Evolutionary conservation across 2,113 vertebrate species (phyloP), one percentile per base, ranked within the genome.

Genomic region (Cettia cetti): DNA sequence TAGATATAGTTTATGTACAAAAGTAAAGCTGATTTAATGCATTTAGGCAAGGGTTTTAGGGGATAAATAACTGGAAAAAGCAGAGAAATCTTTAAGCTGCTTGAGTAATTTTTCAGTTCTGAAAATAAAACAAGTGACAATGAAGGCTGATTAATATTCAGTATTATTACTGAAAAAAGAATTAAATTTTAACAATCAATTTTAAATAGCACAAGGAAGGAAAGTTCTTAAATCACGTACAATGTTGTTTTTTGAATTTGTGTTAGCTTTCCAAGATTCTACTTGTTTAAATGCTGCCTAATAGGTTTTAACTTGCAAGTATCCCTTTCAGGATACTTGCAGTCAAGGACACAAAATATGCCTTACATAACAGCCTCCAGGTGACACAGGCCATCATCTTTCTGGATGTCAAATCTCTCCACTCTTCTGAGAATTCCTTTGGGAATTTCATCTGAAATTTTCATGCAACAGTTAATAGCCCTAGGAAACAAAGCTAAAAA

Each of bases 321-420:
- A 61, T 26, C 6, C 39, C 9, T 83, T 92, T 57, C 70, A 71
- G 6, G 57, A 27, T 60, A 27, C 57, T 60, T 60, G 23, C 10
- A 64, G 18, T 22, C 24, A 87, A 91, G 7, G 12, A 92, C 23
- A 11, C 39, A 86, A 90, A 95, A 60, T 9, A 42, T 44, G 15
- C 97, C 98, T 98, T 97, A 98, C 98, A 98, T 97, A 66, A 98
- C 87, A 90, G 98, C 98, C 54, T 97, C 95, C 86, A 98, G 71
- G 84, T 96, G 84, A 85, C 98, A 98, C 10, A 93, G 92, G 28
- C 97, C 97, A 28, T 96, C 97, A 4, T 83, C 95, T 88, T 86
- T 95, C 95, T 98, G 98, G 45, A 97, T 88, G 35, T 95, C 96
- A 96, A 97, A 98, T 3, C 2, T n/a, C 39, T 63, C 76, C 89